Base-by-base conservation (phyloP, 2,797 vertebrate species). In the Chloroceryle inda region DNA sequence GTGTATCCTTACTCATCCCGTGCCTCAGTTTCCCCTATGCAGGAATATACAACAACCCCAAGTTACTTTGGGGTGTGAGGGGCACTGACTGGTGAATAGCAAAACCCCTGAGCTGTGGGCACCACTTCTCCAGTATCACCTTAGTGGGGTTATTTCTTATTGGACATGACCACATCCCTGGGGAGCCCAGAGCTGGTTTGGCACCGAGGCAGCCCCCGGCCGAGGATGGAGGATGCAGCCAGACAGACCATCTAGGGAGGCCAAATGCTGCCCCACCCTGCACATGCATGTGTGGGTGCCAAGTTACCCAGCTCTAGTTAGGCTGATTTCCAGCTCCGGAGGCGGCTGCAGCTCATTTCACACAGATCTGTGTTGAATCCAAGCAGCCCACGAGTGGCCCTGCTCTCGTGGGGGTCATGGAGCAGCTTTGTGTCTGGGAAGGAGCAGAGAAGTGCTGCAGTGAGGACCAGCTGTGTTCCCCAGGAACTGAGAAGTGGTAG, bases 181-280 rank as follows among this genome's bases (percentile, higher is more conserved):
- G 23, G 45, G 35, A 50, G 16, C 29, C 58, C 75, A 58, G 45
- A 71, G 35, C 22, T 11, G 5, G 37, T 29, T 73, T 53, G 67
- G 23, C 45, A 53, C 10, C 0, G 0, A 52, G 29, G 20, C 13
- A 42, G 5, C 6, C 22, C 18, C 26, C 0, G 0, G 50, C 29
- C 2, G 0, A 71, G 22, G 20, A 31, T 33, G 63, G 26, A 45
- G 33, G 8, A 22, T 35, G 49, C 49, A 56, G 50, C 61, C 16
- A 23, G 23, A 16, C 15, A 18, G 29, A 63, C 21, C 2, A 1
- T 63, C 31, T 21, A 7, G 22, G 31, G 29, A 33, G n/a, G 6
- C 1, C 67, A 69, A 33, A 40, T 20, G 33, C 50, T 86, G 14
- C 17, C 45, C 40, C 17, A 52, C 27, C 17, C 53, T 13, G 27